phyloP scores from a whole-genome alignment of 2,797 vertebrate species.

The Amblyopsis hoosieri region DNA sequence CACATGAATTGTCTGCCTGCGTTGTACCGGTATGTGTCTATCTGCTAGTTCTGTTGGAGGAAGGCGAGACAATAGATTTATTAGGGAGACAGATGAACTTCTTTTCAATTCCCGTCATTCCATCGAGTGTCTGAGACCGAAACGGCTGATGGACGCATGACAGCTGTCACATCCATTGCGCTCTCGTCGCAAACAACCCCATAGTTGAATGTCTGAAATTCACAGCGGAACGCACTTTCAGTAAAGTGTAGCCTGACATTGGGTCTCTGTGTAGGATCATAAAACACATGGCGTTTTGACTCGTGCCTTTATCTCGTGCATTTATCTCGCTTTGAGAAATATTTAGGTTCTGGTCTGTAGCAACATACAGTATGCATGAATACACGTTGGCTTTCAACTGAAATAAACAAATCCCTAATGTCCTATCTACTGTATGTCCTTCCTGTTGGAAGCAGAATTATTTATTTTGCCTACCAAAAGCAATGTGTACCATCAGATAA shows the following conservation, averaged over 20 bases:
- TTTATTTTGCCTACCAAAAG: conserved; percentile 77
- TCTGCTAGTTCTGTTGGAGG: conserved; percentile 60
- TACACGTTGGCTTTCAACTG: conserved; percentile 74
- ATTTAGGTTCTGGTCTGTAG: conserved; percentile 71
- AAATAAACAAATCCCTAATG: conserved; percentile 82
- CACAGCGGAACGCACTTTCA: conserved; percentile 54
- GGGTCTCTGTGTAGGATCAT: conserved; percentile 66
- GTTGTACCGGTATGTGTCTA: conserved; percentile 67
- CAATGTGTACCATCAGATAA: conserved; percentile 82
- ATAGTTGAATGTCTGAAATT: conserved; percentile 56
- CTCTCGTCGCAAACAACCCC: conserved; percentile 66
- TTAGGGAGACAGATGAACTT: conserved; percentile 77
- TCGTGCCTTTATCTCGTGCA: conserved; percentile 56
- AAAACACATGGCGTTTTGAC: conserved; percentile 70
- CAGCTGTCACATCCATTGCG: conserved; percentile 74
- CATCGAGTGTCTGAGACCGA: conserved; percentile 62
- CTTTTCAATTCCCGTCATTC: conserved; percentile 76
- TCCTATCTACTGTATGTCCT: conserved; percentile 74
- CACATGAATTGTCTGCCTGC: conserved; percentile 55
- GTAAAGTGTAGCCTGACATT: conserved; percentile 59
- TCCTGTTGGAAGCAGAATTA: conserved; percentile 78
- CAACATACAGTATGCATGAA: conserved; percentile 64
- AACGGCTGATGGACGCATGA: conserved; percentile 74
- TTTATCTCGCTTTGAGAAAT: conserved; percentile 77
- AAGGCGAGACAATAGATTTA: conserved; percentile 77